A percentile compares a stretch with the other conserved stretches of the same genome.
These are phyloP conservation scores for Heliothis subflexa DNA, from an alignment of 1,140 invertebrate genomes.

Conservation along the genomic window DNA sequence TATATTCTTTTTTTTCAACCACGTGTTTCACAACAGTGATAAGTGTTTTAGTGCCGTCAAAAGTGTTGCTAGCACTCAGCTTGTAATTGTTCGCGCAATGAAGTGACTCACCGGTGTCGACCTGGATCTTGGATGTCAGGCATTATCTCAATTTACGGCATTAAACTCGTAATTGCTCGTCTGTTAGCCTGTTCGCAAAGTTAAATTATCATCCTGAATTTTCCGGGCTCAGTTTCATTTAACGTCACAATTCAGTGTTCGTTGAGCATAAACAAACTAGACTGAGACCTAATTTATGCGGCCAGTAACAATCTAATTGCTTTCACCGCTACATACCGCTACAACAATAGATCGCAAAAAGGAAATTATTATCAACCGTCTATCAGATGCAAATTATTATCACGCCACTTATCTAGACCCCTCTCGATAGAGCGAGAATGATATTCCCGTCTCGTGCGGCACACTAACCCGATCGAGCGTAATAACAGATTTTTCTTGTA, in stretches of 20 bases:
- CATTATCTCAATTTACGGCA: conserved; percentile 69
- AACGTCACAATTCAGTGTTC: conserved; percentile 19
- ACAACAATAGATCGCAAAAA: conserved; percentile 65
- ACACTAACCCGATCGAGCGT: conserved; percentile 78
- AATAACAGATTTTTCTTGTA: conserved; percentile 69
- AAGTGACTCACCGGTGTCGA: conserved; percentile 67
- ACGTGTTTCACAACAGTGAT: conserved; percentile 40
- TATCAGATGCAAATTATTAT: conserved; percentile 81
- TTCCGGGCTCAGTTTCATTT: conserved; percentile 39
- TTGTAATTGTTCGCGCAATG: conserved; percentile 48
- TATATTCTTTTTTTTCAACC: conserved; percentile 47
- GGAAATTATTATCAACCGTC: conserved; percentile 75
- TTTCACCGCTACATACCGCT: conserved; percentile 66
- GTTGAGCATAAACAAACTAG: conserved; percentile 10
- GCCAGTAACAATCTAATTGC: conserved; percentile 50
- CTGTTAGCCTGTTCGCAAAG: conserved; percentile 46
- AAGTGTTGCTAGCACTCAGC: conserved; percentile 46
- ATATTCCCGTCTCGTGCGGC: conserved; percentile 64
- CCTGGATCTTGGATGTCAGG: conserved; percentile 61
- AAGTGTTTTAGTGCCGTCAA: conserved; percentile 48
- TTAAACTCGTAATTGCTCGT: conserved; percentile 69
- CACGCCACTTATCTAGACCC: conserved; percentile 75
- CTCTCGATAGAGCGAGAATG: conserved; percentile 66
- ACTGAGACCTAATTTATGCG: conserved; percentile 28
- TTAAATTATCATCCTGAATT: conserved; percentile 44